phyloP scores from a whole-genome alignment of 2,797 vertebrate species.

The Pseudomugil gertrudae region DNA sequence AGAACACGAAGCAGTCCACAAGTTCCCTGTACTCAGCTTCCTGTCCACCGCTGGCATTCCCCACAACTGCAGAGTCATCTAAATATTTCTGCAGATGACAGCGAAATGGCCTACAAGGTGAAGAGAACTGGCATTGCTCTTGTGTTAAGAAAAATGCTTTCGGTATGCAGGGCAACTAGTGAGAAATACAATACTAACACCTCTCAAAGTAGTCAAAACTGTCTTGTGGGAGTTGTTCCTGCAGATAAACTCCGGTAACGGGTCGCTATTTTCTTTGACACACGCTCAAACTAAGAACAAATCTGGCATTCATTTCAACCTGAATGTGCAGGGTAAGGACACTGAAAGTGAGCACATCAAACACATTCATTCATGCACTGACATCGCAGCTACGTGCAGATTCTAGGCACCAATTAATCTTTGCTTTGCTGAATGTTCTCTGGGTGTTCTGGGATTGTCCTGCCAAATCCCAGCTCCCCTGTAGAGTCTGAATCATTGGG shows the following conservation, averaged over 20 bases:
- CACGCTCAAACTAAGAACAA: background rate
- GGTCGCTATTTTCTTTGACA: background rate
- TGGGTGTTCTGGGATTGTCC: conserved; percentile 17
- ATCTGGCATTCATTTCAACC: background rate
- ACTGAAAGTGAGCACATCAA: background rate
- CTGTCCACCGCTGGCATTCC: background rate
- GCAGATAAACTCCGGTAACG: background rate
- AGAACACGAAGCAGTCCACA: background rate
- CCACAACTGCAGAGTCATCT: conserved; percentile 2
- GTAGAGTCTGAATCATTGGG: conserved; percentile 9
- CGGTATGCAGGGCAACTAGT: background rate
- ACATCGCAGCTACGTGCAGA: conserved; percentile 38
- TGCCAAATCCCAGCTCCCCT: conserved; percentile 43
- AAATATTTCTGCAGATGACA: background rate
- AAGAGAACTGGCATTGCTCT: background rate
- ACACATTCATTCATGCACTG: conserved; percentile 4
- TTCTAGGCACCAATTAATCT: conserved; percentile 40
- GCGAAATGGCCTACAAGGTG: background rate
- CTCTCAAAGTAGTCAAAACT: no score
- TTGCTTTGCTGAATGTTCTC: conserved; percentile 31
- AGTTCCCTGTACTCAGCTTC: background rate
- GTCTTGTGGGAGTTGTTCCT: background rate
- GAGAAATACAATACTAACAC: no score
- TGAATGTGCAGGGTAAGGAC: background rate
- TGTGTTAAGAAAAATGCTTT: background rate